phyloP scores from a whole-genome alignment of 2,797 vertebrate species.

The Anabacerthia variegaticeps region DNA sequence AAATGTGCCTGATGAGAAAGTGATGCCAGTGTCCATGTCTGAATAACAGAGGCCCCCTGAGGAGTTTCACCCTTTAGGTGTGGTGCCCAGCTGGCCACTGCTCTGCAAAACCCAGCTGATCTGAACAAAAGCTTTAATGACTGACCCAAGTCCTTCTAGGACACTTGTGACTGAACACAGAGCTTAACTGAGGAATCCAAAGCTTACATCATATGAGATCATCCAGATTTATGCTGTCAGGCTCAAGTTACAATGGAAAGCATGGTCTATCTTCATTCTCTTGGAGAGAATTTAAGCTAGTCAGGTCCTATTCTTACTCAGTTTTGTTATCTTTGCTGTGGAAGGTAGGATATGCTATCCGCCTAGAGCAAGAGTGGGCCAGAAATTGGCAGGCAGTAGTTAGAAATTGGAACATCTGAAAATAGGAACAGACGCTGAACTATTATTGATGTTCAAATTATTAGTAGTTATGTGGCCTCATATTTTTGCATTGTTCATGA shows the following conservation, averaged over 20 bases:
- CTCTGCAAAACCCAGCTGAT: background rate
- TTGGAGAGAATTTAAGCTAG: background rate
- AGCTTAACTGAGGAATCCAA: background rate
- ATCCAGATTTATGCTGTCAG: background rate
- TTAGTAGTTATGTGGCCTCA: background rate
- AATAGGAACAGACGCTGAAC: background rate
- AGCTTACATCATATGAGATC: constrained; percentile 9
- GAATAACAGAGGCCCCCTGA: background rate
- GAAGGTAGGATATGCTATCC: background rate
- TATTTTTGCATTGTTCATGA: background rate
- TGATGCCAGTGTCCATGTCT: background rate
- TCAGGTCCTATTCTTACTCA: background rate
- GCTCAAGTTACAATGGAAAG: background rate
- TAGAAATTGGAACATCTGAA: background rate
- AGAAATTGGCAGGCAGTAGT: background rate
- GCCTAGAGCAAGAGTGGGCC: background rate
- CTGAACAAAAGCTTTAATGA: constrained; percentile 25
- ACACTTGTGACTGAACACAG: background rate
- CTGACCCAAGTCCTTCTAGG: background rate
- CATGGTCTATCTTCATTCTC: background rate
- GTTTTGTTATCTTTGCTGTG: background rate
- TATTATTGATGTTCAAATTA: background rate
- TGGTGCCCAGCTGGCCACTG: background rate
- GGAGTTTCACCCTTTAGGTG: background rate
- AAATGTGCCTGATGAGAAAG: background rate